Evolutionary conservation across 2,797 vertebrate genomes (phyloP), one percentile per base, ranked within the genome.

Genomic region (Tokudaia tokunoshimensis): DNA sequence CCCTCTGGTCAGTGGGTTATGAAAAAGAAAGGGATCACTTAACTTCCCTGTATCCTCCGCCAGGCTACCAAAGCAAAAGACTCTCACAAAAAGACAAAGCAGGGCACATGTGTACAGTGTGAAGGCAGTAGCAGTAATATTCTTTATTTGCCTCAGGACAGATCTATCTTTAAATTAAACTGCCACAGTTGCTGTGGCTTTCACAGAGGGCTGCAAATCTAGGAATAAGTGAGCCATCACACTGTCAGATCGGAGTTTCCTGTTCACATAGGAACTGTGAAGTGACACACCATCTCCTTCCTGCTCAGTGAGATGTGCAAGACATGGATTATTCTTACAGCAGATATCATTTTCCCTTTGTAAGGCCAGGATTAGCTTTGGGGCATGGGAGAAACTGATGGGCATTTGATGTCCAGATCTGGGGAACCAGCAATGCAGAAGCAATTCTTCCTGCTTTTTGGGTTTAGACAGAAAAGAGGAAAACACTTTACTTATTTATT

Each of bases 111-210:
- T 93, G 67, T 76, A 93, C 50, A 52, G 61, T 80, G 19, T 81
- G 94, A 94, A 95, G 79, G 10, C 76, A 93, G 63, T 52, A 93
- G 65, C 44, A 96, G 34, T 84, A 90, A 80, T 57, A 91, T 89
- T 91, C 24, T 65, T 96, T 85, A 94, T 61, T 76, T 70, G 96
- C 65, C 47, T 65, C 67, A 84, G 70, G 63, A 80, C 15, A 87
- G 44, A 96, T 92, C 52, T 13, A 87, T 92, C 87, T 96, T 94
- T 85, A 79, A 92, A 82, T 91, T 96, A 94, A 95, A 91, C 41
- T 61, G 67, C 26, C 47, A 85, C 84, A 86, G 17, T 92, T 75
- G 47, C 76, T 92, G 61, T 50, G 89, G 79, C 63, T 92, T 97
- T 84, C 47, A 96, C 50, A 50, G 47, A 34, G 31, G 65, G 52